Conservation (phyloP, 2,113 vertebrate species). For the Hucho hucho region DNA sequence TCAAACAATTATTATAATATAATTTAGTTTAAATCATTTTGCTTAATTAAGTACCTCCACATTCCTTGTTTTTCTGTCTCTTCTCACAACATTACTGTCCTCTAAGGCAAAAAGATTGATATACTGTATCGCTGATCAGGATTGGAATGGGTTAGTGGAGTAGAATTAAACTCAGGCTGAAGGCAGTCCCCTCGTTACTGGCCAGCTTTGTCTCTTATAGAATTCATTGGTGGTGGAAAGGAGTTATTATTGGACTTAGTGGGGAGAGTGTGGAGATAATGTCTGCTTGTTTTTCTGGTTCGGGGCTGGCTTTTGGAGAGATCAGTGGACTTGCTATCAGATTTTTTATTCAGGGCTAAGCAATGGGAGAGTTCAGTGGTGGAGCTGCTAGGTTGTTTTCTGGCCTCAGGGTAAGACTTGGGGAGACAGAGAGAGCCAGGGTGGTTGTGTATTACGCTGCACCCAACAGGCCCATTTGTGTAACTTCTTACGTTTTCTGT, state of each 20-base stretch:
- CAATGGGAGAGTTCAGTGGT: conserved; percentile 31
- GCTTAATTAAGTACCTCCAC: not conserved
- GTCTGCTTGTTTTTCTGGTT: conserved; percentile 43
- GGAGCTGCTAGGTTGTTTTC: conserved; percentile 51
- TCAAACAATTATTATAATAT: not conserved
- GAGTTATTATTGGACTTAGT: conserved; percentile 17
- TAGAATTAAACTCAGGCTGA: not conserved
- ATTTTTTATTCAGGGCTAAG: conserved; percentile 32
- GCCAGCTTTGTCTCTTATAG: not conserved
- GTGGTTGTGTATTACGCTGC: conserved; percentile 77
- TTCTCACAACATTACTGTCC: not conserved
- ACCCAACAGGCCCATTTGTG: conserved; percentile 61
- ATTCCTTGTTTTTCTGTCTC: not conserved
- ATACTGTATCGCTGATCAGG: not conserved
- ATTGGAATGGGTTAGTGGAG: not conserved
- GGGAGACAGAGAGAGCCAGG: conserved; percentile 63
- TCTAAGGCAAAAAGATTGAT: not conserved
- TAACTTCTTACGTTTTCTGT: conserved; percentile 79
- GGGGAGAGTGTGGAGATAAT: conserved; percentile 19
- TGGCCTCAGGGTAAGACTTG: conserved; percentile 56
- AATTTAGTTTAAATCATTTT: no score
- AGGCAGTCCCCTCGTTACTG: conserved; percentile 2
- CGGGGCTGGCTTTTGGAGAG: conserved; percentile 3
- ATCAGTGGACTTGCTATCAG: conserved; percentile 27
- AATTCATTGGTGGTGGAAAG: conserved; percentile 9